Base-by-base conservation (phyloP, 92 coral and sea anemone species). In the Zoanthus solanderi region DNA sequence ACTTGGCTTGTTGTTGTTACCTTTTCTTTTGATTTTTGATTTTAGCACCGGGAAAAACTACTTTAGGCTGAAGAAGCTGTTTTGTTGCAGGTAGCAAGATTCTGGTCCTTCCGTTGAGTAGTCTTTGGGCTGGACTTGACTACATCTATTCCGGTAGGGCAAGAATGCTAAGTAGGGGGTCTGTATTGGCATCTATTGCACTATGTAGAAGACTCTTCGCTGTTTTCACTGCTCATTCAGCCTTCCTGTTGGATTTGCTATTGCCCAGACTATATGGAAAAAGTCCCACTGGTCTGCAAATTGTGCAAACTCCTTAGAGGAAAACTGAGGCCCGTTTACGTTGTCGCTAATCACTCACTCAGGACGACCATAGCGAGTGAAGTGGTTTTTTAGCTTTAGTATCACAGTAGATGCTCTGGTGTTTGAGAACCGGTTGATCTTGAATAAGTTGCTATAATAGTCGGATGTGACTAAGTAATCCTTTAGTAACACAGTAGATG, bases 401-500 rank as follows among this genome's bases (percentile, higher is more conserved):
- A 23, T 23, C 23, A 23, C 23, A 23, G 23, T 23, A 23, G 23
- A 23, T 23, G 23, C 23, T 23, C 23, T 23, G 23, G 23, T 23
- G 23, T 23, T 23, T 23, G 23, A 23, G 23, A 23, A 23, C 23
- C 74, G 37, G 75, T 90, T 84, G 44, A 81, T 63, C 31, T 90
- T 91, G 50, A 72, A 88, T 61, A 91, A 82, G 45, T 88, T 88
- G 75, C 89, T 91, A 87, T 82, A 88, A 28, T 91, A 91, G 77
- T 91, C 47, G 23, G 23, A 23, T 23, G 23, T 23, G 23, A 23
- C 23, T 23, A 23, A 23, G 23, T 23, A 23, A 23, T 54, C 72
- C 46, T 85, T 90, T 45, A 7, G 63, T 15, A 7, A 0, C 63
- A 5, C 1, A 0, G 12, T 8, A 47, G 8, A 4, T 8, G 52